A percentile compares a stretch with the other conserved stretches of the same genome.
Conservation (phyloP, 2,113 vertebrate genomes). For the Ochotona curzoniae region DNA sequence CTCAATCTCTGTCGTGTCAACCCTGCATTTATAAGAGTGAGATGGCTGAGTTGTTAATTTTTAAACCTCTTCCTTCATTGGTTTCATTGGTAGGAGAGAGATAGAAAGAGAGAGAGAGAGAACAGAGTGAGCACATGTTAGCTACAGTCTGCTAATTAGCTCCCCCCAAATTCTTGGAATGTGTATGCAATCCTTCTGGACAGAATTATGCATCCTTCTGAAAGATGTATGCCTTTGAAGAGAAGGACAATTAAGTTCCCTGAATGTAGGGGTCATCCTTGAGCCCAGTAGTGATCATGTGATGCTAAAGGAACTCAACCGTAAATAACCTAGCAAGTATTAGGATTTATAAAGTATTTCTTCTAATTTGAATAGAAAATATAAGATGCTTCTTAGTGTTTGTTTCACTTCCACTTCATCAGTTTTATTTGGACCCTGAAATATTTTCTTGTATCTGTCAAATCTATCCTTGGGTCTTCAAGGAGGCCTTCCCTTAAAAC, state of each 20-base stretch:
- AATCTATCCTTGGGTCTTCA: not conserved
- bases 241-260: not conserved
- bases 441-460: not conserved
- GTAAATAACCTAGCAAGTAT: not conserved
- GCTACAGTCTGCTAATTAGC: too few relatives aligned
- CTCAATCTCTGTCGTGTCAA: not conserved
- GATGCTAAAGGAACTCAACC: not conserved
- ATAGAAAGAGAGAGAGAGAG: too few relatives aligned
- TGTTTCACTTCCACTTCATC: not conserved
- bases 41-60: not conserved
- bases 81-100: too few relatives aligned
- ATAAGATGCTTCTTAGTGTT: not conserved
- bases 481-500: not conserved
- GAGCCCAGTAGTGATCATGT: not conserved
- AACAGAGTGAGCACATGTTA: too few relatives aligned
- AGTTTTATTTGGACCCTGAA: conserved; percentile 7
- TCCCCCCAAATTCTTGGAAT: not conserved
- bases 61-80: not conserved
- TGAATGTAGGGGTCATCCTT: not conserved
- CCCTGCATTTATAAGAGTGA: not conserved
- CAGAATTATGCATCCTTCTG: not conserved
- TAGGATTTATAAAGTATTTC: not conserved
- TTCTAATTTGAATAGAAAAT: not conserved
- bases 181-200: not conserved
- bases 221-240: not conserved